A percentile compares a stretch with the other conserved stretches of the same genome.
Conservation (phyloP, 2,888 invertebrate genomes). For the Epinotia ramella region DNA sequence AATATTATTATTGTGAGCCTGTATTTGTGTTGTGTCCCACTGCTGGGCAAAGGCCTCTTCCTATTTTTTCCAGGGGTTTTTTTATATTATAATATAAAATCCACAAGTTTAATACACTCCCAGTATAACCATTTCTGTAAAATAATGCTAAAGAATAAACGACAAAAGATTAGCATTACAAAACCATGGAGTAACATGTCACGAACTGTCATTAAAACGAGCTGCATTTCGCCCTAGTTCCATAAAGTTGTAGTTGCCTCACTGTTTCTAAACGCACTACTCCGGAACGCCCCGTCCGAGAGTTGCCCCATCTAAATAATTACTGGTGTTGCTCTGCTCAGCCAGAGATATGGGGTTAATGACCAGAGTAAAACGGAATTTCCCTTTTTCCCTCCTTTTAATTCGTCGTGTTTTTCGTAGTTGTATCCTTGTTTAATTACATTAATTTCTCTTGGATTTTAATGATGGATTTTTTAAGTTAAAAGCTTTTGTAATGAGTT, state of each 20-base stretch:
- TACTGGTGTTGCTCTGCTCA: conserved; percentile 53
- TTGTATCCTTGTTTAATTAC: conserved; percentile 43
- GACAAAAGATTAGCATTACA: no score
- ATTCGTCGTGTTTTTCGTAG: conserved; percentile 49
- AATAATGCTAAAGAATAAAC: no score
- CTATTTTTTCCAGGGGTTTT: no score
- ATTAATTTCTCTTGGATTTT: conserved; percentile 41
- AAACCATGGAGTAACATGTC: no score
- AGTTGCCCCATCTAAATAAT: conserved; percentile 53
- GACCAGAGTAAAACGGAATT: conserved; percentile 51
- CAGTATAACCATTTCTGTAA: no score
- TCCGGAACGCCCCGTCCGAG: conserved; percentile 13
- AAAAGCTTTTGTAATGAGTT: conserved; percentile 40
- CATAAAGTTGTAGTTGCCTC: background rate
- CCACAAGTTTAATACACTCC: no score
- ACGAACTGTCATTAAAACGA: no score
- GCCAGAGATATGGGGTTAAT: conserved; percentile 61
- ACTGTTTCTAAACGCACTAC: conserved; percentile 16
- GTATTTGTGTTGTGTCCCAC: no score
- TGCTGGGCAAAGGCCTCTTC: no score
- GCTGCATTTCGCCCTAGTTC: background rate
- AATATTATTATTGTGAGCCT: no score
- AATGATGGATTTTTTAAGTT: conserved; percentile 36
- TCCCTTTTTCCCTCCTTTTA: conserved; percentile 52
- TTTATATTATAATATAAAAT: no score